These are phyloP conservation scores for Hypsopygia costalis DNA, from an alignment of 2,888 invertebrate genomes.

Conservation along the genomic window DNA sequence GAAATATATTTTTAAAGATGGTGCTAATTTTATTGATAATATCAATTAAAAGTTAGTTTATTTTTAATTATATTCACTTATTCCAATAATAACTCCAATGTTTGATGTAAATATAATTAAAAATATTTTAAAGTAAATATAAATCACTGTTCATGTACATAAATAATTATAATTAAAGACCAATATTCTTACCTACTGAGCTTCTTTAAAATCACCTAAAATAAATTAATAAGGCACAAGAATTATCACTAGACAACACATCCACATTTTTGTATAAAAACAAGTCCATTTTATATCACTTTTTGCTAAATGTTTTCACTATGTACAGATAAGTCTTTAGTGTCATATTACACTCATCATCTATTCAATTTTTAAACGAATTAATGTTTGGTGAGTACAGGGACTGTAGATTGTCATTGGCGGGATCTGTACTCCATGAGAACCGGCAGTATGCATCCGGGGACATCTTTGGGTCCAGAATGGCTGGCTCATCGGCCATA, in stretches of 20 bases:
- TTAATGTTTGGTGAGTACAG: conserved; percentile 57
- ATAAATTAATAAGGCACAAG: conserved; percentile 80
- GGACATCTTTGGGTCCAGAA: conserved; percentile 70
- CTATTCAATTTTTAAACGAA: conserved; percentile 56
- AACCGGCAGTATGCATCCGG: conserved; percentile 75
- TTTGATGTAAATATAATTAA: too few species aligned
- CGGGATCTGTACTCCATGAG: conserved; percentile 73
- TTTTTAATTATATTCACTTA: too few species aligned
- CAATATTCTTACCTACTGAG: conserved; percentile 62
- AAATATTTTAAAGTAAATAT: too few species aligned
- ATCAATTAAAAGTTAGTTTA: too few species aligned
- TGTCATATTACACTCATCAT: conserved; percentile 38
- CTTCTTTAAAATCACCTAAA: conserved; percentile 69
- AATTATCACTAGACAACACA: conserved; percentile 76
- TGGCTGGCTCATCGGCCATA: conserved; percentile 59
- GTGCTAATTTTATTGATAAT: too few species aligned
- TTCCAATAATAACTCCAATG: too few species aligned
- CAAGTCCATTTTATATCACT: conserved; percentile 60
- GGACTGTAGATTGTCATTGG: conserved; percentile 68
- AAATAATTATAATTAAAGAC: too few species aligned
- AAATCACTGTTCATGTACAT: too few species aligned
- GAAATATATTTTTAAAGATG: too few species aligned
- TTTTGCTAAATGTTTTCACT: conserved; percentile 47
- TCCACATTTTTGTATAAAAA: conserved; percentile 56
- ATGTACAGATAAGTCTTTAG: conserved; percentile 64